Conservation (phyloP, 2,797 vertebrate genomes). For the Manis javanica region DNA sequence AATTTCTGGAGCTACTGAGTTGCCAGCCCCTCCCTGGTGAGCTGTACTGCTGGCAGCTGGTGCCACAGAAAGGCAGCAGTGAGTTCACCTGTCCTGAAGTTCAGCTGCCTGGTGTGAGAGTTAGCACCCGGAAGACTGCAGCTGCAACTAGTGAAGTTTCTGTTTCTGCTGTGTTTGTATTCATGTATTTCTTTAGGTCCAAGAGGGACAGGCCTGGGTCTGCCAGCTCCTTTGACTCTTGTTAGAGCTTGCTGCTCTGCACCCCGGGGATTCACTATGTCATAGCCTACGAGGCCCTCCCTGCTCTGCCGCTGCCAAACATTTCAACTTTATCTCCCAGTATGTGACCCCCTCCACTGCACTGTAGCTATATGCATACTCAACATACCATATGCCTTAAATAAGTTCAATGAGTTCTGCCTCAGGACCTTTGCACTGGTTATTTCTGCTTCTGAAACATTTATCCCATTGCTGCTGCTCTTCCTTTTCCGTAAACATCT, state of each 20-base stretch:
- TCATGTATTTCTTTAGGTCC: constrained; percentile 14
- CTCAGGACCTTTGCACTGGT: background rate
- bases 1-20: background rate
- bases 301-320: background rate
- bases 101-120: background rate
- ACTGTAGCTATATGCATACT: background rate
- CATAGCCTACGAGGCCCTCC: background rate
- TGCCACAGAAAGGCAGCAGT: background rate
- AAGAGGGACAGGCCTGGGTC: background rate
- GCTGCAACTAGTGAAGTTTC: background rate
- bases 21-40: background rate
- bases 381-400: background rate
- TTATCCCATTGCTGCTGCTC: background rate
- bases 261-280: background rate
- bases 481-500: background rate
- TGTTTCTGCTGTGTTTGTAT: background rate
- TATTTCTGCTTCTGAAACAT: background rate
- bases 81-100: background rate
- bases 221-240: background rate
- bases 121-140: background rate
- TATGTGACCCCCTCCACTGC: background rate
- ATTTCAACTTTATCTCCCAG: background rate
- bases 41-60: background rate
- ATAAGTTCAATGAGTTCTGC: background rate
- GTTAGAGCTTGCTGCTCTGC: background rate